Evolutionary conservation across 2,888 invertebrate species (phyloP), one percentile per base, ranked within the genome.

Genomic region (Amblyjoppa fuscipennis): DNA sequence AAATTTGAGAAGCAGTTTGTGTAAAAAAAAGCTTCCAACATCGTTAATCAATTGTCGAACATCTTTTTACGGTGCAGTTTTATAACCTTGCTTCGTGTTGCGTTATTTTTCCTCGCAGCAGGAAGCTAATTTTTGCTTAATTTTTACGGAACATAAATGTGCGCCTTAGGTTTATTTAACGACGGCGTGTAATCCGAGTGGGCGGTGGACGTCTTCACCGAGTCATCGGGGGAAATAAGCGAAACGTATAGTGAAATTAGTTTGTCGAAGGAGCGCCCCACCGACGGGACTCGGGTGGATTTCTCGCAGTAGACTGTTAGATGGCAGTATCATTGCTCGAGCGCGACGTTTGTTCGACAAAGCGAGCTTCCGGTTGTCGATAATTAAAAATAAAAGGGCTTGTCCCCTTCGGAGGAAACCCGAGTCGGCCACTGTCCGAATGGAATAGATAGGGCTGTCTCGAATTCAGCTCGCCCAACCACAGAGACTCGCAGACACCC

Each of bases 331-430:
- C 81, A 77, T 87, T 86, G 81, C 83, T 86, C 84, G 82, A 85
- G 82, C 87, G 83, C 83, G 84, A 87, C 87, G 86, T 85, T 87
- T 87, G 87, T 75, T 83, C 85, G 88, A 86, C 87, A 87, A 87
- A 87, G 86, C 87, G 82, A 85, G 84, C 81, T 86, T 87, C 87
- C 88, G 82, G 84, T 68, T 56, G 64, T 71, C 61, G 82, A 84
- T 86, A 87, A 87, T 87, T 87, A 81, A 84, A 87, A 83, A 83
- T 86, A 84, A 84, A 84, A 87, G 84, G 85, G 85, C 86, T 87
- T 81, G 85, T 82, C 84, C 82, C 80, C 84, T 82, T 45, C 45
- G 68, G 79, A 83, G 83, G 83, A 83, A 86, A 86, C 85, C 74
- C 20, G 83, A 81, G 85, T 83, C 68, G 53, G 56, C 68, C 76